A percentile compares a stretch with the other conserved stretches of the same genome.
These are phyloP conservation scores for Lottia gigantea DNA, from an alignment of 2,888 invertebrate species.

Conservation along the genomic window DNA sequence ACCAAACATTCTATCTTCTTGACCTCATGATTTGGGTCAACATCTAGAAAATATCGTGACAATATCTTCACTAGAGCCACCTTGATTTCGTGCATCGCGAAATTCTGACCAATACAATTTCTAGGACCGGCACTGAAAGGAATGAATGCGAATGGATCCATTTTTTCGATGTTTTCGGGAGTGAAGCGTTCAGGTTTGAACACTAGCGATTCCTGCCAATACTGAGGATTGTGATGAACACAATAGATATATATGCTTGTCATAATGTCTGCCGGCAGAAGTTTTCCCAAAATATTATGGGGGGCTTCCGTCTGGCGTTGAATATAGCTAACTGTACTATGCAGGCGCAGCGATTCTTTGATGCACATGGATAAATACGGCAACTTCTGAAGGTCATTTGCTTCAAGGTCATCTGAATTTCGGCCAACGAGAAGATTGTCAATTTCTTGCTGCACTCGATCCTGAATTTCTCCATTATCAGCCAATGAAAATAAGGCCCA, in stretches of 20 bases:
- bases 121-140: conserved; percentile 61
- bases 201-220: conserved; percentile 51
- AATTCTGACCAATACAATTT: conserved; percentile 62
- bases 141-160: conserved; percentile 49
- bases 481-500: conserved; percentile 58
- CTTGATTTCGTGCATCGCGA: conserved; percentile 63
- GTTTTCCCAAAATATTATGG: conserved; percentile 44
- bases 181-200: conserved; percentile 52
- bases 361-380: conserved; percentile 58
- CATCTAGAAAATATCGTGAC: conserved; percentile 40
- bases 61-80: conserved; percentile 44
- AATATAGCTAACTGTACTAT: conserved; percentile 54
- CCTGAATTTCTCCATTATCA: conserved; percentile 47
- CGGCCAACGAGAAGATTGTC: conserved; percentile 42
- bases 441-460: conserved; percentile 45
- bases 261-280: conserved; percentile 43
- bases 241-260: conserved; percentile 49
- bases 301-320: conserved; percentile 47
- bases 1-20: conserved; percentile 46
- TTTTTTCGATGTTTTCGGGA: conserved; percentile 44
- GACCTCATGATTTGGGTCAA: conserved; percentile 46
- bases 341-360: conserved; percentile 55
- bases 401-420: conserved; percentile 39
- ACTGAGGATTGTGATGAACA: conserved; percentile 51
- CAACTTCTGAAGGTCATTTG: conserved; percentile 53